A percentile compares a stretch with the other conserved stretches of the same genome.
phyloP scores from a whole-genome alignment of 2,888 invertebrate species.

The Chorisops tibialis region DNA sequence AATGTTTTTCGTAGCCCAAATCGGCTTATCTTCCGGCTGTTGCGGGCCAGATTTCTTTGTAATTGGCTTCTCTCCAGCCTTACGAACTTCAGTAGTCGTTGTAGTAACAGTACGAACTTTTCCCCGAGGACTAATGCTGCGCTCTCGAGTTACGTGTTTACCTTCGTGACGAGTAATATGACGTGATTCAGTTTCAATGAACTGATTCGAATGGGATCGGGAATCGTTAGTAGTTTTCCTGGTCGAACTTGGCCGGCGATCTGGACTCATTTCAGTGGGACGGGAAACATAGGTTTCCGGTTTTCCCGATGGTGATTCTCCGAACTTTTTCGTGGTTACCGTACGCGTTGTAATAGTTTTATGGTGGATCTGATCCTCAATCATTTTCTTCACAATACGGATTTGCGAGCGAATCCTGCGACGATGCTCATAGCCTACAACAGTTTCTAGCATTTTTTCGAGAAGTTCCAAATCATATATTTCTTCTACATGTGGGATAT shows the following conservation, averaged over 20 bases:
- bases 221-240: neutral
- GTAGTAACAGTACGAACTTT: conserved; percentile 45
- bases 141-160: conserved; percentile 37
- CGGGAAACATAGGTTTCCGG: neutral
- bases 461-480: conserved; percentile 68
- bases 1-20: conserved; percentile 62
- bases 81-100: conserved; percentile 34
- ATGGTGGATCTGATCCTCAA: conserved; percentile 45
- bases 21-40: conserved; percentile 57
- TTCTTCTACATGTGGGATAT: conserved; percentile 63
- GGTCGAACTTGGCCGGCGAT: neutral
- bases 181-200: conserved; percentile 33
- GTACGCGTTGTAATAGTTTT: conserved; percentile 32
- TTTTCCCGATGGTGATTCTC: conserved; percentile 2
- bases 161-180: conserved; percentile 32
- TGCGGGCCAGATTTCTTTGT: conserved; percentile 45
- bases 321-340: conserved; percentile 4
- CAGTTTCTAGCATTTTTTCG: conserved; percentile 72
- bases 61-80: conserved; percentile 38
- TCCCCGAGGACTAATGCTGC: conserved; percentile 42
- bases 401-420: conserved; percentile 75
- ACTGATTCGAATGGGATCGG: conserved; percentile 10
- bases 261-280: neutral
- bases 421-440: conserved; percentile 72
- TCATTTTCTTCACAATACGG: conserved; percentile 64